phyloP scores from a whole-genome alignment of 2,113 vertebrate genomes.

The Isurus oxyrinchus region DNA sequence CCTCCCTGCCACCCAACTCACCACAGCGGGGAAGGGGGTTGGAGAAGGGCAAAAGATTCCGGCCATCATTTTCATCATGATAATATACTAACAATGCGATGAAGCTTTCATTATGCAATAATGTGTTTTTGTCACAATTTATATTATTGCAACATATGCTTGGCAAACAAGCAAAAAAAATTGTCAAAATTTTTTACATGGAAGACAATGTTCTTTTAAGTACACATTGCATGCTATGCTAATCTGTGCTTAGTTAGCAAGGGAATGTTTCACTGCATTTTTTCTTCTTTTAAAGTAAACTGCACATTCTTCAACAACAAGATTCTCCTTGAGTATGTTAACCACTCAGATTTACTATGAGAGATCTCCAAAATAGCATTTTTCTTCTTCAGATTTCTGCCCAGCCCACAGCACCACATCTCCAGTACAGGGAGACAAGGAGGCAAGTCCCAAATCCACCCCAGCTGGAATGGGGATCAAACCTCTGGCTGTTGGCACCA shows the following conservation, averaged over 20 bases:
- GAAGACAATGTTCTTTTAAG: neutral
- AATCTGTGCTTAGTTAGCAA: neutral
- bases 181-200: neutral
- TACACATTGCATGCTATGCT: neutral
- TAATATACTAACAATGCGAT: neutral
- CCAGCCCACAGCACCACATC: no score
- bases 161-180: neutral
- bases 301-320: neutral
- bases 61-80: neutral
- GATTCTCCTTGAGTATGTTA: neutral
- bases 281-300: neutral
- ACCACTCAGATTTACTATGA: neutral
- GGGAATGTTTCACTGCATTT: neutral
- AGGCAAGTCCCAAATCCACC: no score
- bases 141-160: neutral
- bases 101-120: neutral
- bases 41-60: no score
- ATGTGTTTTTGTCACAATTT: neutral
- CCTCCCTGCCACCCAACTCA: no score
- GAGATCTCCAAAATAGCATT: neutral
- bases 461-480: no score
- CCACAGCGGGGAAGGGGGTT: no score
- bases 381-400: neutral
- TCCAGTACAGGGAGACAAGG: no score
- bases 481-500: no score